Evolutionary conservation across 2,888 invertebrate species (phyloP).

Genomic region (Epinotia brunnichana): DNA sequence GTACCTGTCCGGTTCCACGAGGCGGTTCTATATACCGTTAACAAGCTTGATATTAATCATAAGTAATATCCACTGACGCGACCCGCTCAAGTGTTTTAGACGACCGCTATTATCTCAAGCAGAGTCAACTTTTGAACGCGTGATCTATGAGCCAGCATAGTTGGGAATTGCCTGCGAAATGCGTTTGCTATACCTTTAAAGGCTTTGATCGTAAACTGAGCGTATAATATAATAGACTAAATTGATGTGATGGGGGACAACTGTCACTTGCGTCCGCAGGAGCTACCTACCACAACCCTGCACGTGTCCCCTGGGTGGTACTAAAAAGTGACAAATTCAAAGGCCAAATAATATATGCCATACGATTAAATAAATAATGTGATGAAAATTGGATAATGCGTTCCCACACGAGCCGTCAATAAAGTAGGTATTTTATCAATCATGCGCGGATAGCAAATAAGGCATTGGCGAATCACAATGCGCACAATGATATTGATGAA

Average conservation of each 20-base stretch:
- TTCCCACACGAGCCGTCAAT: conserved; percentile 58
- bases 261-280: no score
- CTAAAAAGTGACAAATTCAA: no score
- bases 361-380: no score
- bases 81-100: conserved; percentile 77
- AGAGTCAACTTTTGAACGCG: conserved; percentile 52
- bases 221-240: conserved; percentile 34
- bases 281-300: no score
- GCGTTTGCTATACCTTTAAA: conserved; percentile 46
- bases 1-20: conserved; percentile 24
- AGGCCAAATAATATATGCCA: no score
- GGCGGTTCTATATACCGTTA: conserved; percentile 60
- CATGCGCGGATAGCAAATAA: conserved; percentile 42
- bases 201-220: conserved; percentile 29
- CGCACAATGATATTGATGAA: conserved; percentile 45
- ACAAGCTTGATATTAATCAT: conserved; percentile 78
- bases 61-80: conserved; percentile 77
- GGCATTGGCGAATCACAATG: conserved; percentile 49
- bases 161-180: conserved; percentile 50
- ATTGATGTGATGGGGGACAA: conserved; percentile 52
- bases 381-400: conserved; percentile 74
- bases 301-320: no score
- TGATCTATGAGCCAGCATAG: conserved; percentile 53
- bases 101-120: conserved; percentile 73
- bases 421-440: conserved; percentile 40